Base-by-base conservation (phyloP, 2,113 vertebrate genomes). In the Sigmodon hispidus region DNA sequence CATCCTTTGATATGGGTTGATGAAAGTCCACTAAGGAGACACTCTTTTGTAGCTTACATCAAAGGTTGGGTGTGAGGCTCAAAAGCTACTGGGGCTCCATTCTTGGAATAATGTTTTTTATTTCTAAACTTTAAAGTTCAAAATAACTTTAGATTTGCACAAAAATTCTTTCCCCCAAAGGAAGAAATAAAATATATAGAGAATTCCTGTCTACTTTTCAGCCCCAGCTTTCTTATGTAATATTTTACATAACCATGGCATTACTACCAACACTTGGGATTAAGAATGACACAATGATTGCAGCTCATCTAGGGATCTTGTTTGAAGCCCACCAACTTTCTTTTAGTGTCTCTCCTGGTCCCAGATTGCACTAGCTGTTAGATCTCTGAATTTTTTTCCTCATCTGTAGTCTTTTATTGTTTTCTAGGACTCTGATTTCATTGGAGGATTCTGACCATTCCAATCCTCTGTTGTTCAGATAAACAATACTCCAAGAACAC, bases 1-100 rank as follows among this genome's bases (percentile, higher is more conserved):
- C 36, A 29, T 81, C 43, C 84, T 91, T 96, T 96, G 93, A 67
- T 65, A 72, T 81, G 59, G 22, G n/a, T 50, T 48, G 76, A 81
- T 48, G 86, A 45, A 40, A 4, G 76, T 50, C 45, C 48, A 55
- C 75, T 52, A 65, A 89, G 85, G 19, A 94, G 80, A 94, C 22
- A 40, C 31, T 65, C 59, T 93, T 96, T 83, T 67, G 48, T 85
- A 94, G 59, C 50, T 73, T 84, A 52, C 67, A 94, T 91, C 83
- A 93, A 96, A 94, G 69, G 43, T 81, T 8, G 0, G 57, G 11
- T 77, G 5, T 59, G 36, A 95, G 57, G 13, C 16, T 72, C 40
- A 85, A 73, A 67, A 73, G 63, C 72, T 29, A 55, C 15, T 31
- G 84, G 63, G 40, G 89, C 17, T 59, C 57, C 48, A 80, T 45